These are phyloP conservation scores for Ptilonorhynchus violaceus DNA, from an alignment of 2,113 vertebrate species.

Conservation along the genomic window DNA sequence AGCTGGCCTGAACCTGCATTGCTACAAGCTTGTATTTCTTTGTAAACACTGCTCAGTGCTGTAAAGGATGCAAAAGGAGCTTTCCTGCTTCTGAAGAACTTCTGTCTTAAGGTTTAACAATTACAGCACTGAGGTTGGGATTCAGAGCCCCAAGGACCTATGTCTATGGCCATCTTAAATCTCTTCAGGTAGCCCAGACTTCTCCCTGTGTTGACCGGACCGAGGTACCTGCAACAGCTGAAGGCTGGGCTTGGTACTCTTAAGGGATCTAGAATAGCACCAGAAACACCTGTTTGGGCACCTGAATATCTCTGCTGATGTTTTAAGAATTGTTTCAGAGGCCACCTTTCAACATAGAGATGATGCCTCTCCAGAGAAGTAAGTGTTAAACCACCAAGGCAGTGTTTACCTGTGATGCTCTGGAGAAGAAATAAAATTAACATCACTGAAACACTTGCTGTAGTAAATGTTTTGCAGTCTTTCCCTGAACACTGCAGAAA, in stretches of 20 bases:
- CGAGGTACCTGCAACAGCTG: not conserved
- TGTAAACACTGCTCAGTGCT: not conserved
- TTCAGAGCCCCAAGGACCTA: not conserved
- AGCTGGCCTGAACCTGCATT: not conserved
- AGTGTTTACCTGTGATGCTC: not conserved
- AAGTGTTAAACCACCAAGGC: not conserved
- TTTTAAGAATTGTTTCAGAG: not conserved
- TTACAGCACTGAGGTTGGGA: not conserved
- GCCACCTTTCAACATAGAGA: not conserved
- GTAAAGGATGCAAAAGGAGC: not conserved
- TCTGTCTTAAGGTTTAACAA: not conserved
- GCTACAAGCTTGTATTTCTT: not conserved
- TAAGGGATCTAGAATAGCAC: not conserved
- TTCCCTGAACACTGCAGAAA: not conserved
- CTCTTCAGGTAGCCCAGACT: not conserved
- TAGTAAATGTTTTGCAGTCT: not conserved
- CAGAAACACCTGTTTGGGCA: not conserved
- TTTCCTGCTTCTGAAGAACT: not conserved
- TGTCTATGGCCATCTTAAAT: not conserved
- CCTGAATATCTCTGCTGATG: not conserved
- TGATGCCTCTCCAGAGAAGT: not conserved
- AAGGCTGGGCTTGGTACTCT: not conserved
- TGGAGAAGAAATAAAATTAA: not conserved
- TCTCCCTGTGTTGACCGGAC: not conserved
- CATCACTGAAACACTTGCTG: not conserved